Evolutionary conservation across 2,113 vertebrate genomes (phyloP), one percentile per base, ranked within the genome.

Genomic region (Plectropomus leopardus): DNA sequence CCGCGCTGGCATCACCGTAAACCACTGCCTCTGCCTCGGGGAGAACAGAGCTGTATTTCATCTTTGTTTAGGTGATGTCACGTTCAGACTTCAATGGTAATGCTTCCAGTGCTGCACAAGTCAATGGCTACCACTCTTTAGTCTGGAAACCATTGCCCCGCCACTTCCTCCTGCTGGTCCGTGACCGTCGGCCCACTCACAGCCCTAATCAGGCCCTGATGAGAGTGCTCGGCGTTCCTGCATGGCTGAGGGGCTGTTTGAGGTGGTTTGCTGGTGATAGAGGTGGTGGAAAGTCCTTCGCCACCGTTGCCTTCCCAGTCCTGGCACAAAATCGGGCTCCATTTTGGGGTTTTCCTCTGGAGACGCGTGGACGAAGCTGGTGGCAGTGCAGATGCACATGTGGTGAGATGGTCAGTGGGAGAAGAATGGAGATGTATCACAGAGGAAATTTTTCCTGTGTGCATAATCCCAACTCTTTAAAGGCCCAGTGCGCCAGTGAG

Each of bases 41-140:
- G 61, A 63, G 77, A 66, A 61, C 63, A 82, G 42, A 24, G 16
- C 36, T 24, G 1, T 70, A 71, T 86, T 90, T 91, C 59, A 34
- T 89, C 84, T 84, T 76, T 77, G 70, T 83, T 90, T 83, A 76
- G 89, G 78, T 83, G 87, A 88, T 85, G 86, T 87, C 90, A 81
- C 82, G 30, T 80, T 79, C 53, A 72, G 61, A 84, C 72, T 78
- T 80, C 63, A 69, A 36, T 51, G 28, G 73, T 55, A 66, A 59
- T 2, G 54, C 76, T 61, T 66, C 47, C 72, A 59, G 45, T 54
- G 68, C 64, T 70, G 68, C 70, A 26, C 30, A 67, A n/a, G 54
- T 83, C 67, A 60, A 75, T 61, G 48, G 70, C 72, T 51, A 53
- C 74, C 78, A 14, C 58, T 75, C 84, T 63, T 68, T 7, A 63